These are phyloP conservation scores for Eonycteris spelaea DNA, from an alignment of 2,113 vertebrate species.

Conservation along the genomic window DNA sequence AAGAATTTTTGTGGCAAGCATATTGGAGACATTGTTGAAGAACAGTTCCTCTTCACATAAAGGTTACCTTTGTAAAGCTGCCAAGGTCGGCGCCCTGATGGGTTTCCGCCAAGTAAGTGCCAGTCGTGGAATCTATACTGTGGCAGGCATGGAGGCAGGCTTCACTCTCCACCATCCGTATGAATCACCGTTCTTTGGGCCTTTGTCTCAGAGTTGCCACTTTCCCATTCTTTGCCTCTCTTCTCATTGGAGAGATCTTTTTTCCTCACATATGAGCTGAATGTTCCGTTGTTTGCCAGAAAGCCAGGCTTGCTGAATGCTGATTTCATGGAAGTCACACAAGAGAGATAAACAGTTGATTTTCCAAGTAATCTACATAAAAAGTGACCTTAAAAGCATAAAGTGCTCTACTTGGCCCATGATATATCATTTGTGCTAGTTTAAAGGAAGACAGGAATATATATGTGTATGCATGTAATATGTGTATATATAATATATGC, in stretches of 20 bases:
- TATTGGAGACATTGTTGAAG: slow-evolving; percentile 78
- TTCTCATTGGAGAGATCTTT: slow-evolving; percentile 67
- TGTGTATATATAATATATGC: not conserved
- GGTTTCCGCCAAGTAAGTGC: slow-evolving; percentile 82
- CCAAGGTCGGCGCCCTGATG: slow-evolving; percentile 76
- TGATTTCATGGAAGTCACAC: slow-evolving; percentile 73
- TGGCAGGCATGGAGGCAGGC: slow-evolving; percentile 76
- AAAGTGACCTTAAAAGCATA: not conserved
- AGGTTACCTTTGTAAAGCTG: slow-evolving; percentile 78
- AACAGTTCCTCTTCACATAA: slow-evolving; percentile 78
- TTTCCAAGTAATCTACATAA: slow-evolving; percentile 49
- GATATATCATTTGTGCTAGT: not conserved
- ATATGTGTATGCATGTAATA: not conserved
- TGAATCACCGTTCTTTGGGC: slow-evolving; percentile 78
- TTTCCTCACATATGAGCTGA: slow-evolving; percentile 73
- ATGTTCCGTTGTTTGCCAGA: slow-evolving; percentile 77
- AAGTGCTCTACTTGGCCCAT: not conserved
- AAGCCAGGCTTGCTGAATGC: slow-evolving; percentile 76
- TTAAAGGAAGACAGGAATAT: not conserved
- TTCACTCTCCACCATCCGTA: slow-evolving; percentile 75
- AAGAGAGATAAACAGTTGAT: slow-evolving; percentile 58
- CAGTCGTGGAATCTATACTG: slow-evolving; percentile 77
- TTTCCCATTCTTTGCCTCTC: slow-evolving; percentile 72
- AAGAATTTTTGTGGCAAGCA: slow-evolving; percentile 63
- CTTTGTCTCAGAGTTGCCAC: slow-evolving; percentile 76